A percentile compares a stretch with the other conserved stretches of the same genome.
Conservation (phyloP, 2,797 vertebrate genomes). For the Triplophysa yarkandensis region DNA sequence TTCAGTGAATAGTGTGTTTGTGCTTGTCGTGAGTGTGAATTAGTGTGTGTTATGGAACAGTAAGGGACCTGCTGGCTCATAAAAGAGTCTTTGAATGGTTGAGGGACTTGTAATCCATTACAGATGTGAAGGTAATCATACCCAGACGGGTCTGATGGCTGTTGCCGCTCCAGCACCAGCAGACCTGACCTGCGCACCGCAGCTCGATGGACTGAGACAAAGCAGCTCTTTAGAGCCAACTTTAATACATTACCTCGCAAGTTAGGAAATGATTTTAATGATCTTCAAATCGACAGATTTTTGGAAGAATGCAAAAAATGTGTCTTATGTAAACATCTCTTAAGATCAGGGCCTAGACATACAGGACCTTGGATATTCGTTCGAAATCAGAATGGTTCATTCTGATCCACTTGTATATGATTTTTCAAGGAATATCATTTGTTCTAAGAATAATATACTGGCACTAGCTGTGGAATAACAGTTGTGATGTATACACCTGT, state of each 20-base stretch:
- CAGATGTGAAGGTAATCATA: constrained; percentile 83
- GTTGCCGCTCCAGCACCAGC: constrained; percentile 72
- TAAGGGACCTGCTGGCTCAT: constrained; percentile 71
- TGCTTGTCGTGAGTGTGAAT: constrained; percentile 46
- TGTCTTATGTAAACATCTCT: not conserved
- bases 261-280: not conserved
- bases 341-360: not conserved
- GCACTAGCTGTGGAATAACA: no score
- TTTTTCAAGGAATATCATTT: no score
- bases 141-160: constrained; percentile 78
- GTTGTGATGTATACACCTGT: no score
- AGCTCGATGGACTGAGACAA: constrained; percentile 58
- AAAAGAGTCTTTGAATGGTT: constrained; percentile 80
- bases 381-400: not conserved
- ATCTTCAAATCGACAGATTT: not conserved
- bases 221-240: constrained; percentile 17
- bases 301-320: not conserved
- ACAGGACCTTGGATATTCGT: not conserved
- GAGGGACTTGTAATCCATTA: constrained; percentile 72
- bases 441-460: no score
- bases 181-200: constrained; percentile 72
- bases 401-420: no score
- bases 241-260: not conserved
- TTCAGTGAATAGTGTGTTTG: constrained; percentile 35
- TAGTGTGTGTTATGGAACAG: constrained; percentile 67